Evolutionary conservation across 35 echinoderm and acorn worm species (phyloP).

Genomic region (Apostichopus japonicus): DNA sequence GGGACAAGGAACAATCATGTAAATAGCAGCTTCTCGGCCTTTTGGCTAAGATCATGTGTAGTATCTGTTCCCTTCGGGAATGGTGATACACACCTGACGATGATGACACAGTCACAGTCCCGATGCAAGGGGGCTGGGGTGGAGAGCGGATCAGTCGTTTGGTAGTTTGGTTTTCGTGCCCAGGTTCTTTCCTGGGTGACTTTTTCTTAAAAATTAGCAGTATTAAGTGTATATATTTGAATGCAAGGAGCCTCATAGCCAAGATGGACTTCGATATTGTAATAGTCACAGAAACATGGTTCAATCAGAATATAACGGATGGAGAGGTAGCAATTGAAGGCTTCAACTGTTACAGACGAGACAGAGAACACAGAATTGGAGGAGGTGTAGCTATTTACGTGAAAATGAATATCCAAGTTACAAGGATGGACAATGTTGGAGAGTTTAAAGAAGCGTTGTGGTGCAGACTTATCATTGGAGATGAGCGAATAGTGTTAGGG

Average conservation of each 20-base stretch:
- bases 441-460: conserved; percentile 47
- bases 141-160: too few relatives aligned
- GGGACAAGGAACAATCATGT: not conserved
- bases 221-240: conserved; percentile 48
- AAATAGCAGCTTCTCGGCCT: too few relatives aligned
- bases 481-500: conserved; percentile 30
- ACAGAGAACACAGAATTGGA: conserved; percentile 23
- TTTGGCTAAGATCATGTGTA: too few relatives aligned
- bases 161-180: too few relatives aligned
- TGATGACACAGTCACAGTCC: too few relatives aligned
- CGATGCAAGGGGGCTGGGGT: too few relatives aligned
- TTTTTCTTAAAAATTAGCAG: too few relatives aligned
- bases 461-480: conserved; percentile 24
- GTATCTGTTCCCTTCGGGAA: too few relatives aligned
- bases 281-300: conserved; percentile 55
- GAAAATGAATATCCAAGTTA: not conserved
- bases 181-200: too few relatives aligned
- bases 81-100: too few relatives aligned
- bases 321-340: conserved; percentile 29
- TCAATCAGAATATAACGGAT: conserved; percentile 41
- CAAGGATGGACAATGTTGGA: not conserved
- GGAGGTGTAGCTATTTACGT: conserved; percentile 50
- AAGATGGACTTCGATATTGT: conserved; percentile 21
- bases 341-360: conserved; percentile 15
- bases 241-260: conserved; percentile 16